Percentiles rank a stretch among this genome's conserved stretches.
Evolutionary conservation across 2,888 invertebrate species (phyloP).

Genomic region (Archips xylosteana): DNA sequence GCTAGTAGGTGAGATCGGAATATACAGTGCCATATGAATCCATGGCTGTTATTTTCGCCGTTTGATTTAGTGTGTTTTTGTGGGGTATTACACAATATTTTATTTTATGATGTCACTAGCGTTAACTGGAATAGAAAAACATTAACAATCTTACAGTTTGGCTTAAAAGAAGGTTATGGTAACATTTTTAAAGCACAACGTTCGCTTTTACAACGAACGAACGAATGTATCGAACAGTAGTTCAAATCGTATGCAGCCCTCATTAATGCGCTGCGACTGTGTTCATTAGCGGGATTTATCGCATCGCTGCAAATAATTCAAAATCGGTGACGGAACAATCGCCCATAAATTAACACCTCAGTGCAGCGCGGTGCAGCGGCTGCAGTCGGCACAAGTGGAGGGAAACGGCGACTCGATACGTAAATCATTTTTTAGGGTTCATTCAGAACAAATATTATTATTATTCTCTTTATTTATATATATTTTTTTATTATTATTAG

Average conservation of each 20-base stretch:
- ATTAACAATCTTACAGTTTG: no score
- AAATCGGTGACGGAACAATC: constrained; percentile 50
- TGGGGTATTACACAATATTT: no score
- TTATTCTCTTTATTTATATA: no score
- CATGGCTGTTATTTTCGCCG: neutral
- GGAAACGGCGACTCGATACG: neutral
- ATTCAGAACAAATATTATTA: no score
- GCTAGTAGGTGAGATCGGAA: neutral
- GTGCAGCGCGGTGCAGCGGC: constrained; percentile 21
- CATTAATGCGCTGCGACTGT: constrained; percentile 14
- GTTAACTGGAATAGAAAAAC: no score
- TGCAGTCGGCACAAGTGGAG: constrained; percentile 6
- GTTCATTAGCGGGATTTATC: constrained; percentile 15
- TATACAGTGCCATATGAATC: neutral
- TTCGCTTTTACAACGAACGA: no score
- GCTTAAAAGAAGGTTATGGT: no score
- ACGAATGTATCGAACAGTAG: neutral
- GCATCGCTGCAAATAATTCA: constrained; percentile 40
- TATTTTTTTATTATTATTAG: no score
- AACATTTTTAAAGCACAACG: no score
- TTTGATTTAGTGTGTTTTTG: neutral
- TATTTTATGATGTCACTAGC: no score
- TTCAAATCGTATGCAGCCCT: neutral
- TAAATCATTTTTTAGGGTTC: neutral
- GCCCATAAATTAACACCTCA: constrained; percentile 53